Evolutionary conservation across 2,888 invertebrate genomes (phyloP), one percentile per base, ranked within the genome.

Genomic region (Therioaphis trifolii): DNA sequence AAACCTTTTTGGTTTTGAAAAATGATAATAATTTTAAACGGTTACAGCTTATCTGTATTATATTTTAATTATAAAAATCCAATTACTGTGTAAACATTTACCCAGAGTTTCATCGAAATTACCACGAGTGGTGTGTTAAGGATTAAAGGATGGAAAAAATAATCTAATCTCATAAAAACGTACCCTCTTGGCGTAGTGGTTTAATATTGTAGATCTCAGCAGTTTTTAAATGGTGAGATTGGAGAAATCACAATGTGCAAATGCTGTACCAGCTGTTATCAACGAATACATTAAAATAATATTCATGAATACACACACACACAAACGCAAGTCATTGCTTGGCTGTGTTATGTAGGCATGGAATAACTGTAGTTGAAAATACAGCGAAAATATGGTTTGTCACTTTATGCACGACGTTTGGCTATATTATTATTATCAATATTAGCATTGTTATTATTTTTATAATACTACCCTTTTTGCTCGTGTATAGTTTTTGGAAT

Each of bases 51-150:
- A 55, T 55, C 11, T 21, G 55, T 55, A 55, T 55, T 55, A 21
- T 21, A 55, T 55, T 55, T 55, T 55, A 24, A 55, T 55, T 55
- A 55, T 55, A 21, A 55, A 55, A 55, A 55, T 55, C 55, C 24
- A 55, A 55, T 55, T 55, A 55, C 24, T 11, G 9, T 9, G 24
- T 55, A 55, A 21, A 55, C 21, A 55, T 55, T 55, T 21, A 55
- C 55, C 4, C 9, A 21, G 1, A n/a, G 24, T 55, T 21, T 21
- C 7, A 55, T 55, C 21, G 24, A 55, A 55, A 55, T 55, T 55
- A 21, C 55, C 55, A 21, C 7, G 55, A 11, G 21, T 55, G n/a
- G 1, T 5, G 18, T 55, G 24, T 35, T 5, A 35, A 35, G 35
- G 35, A 35, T 11, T 2, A 21, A 24, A 9, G 21, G 7, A 52